Evolutionary conservation across 2,888 invertebrate species (phyloP), one percentile per base, ranked within the genome.

Genomic region (Parascotia fuliginaria): DNA sequence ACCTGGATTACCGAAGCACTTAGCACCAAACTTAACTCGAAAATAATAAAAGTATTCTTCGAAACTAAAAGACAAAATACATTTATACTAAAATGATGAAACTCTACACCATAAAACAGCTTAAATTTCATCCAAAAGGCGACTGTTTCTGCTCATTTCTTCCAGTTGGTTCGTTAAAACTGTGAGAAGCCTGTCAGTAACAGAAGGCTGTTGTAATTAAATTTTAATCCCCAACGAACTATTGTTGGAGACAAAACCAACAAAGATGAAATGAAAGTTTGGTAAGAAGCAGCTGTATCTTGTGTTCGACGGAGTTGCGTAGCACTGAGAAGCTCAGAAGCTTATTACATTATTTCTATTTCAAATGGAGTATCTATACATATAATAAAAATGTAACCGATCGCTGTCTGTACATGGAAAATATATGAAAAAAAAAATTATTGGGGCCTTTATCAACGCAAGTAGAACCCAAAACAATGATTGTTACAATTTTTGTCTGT

Each of bases 201-300:
- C 63, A 59, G 54, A 55, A 52, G 55, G 43, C 49, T 64, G 54
- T 58, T 61, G 60, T 75, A 77, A 77, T 77, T 78, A 75, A 75
- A 77, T 77, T 75, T 68, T 73, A 77, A 77, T 78, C 75, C 68
- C 46, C 49, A 9, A 59, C 60, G 58, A 73, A 71, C 65, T 70
- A 65, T 65, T 65, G 56, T 66, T 55, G 55, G 51, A 40, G 57
- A 56, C 51, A 70, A 63, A 65, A 70, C 66, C 62, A 65, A 68
- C 64, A 60, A 45, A 59, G 60, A 58, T 53, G 58, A 54, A 57
- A 58, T 45, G 44, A 41, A 61, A 70, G 59, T 64, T 61, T 55
- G 19, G 45, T 53, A 42, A 38, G 44, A 27, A 41, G 46, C 34
- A 19, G 32, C 37, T 27, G 16, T 37, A 38, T 42, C n/a, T 42